A percentile compares a stretch with the other conserved stretches of the same genome.
Conservation (phyloP, 2,888 invertebrate genomes). For the Anorthoa munda region DNA sequence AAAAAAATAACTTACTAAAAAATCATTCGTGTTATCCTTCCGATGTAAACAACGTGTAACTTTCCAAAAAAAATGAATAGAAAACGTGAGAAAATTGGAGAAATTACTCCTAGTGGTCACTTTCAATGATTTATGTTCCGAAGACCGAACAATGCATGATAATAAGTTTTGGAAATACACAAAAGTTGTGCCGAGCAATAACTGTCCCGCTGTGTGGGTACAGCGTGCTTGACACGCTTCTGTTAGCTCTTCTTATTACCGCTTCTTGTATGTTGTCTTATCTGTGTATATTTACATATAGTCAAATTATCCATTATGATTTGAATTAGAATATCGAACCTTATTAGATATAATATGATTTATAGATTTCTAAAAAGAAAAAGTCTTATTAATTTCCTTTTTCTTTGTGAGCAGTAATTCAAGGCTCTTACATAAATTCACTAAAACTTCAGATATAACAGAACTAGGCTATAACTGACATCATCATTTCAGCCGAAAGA, state of each 20-base stretch:
- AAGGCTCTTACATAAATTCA: background rate
- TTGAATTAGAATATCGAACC: background rate
- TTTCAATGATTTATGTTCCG: conserved; percentile 32
- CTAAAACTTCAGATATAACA: background rate
- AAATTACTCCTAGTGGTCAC: conserved; percentile 38
- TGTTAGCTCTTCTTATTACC: conserved; percentile 33
- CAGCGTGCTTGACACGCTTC: conserved; percentile 56
- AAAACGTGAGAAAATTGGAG: conserved; percentile 29
- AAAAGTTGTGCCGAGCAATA: conserved; percentile 23
- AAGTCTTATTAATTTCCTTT: background rate
- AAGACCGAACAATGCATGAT: conserved; percentile 19
- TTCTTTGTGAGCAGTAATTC: background rate
- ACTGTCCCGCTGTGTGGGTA: conserved; percentile 17
- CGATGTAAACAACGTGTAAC: background rate
- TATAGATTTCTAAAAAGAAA: background rate
- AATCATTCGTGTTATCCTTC: background rate
- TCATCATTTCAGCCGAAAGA: too few relatives aligned
- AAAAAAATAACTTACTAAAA: background rate
- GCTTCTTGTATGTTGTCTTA: conserved; percentile 17
- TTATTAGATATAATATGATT: too few relatives aligned
- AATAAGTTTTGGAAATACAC: conserved; percentile 44
- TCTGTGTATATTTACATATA: conserved; percentile 16
- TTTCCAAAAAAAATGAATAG: conserved; percentile 8
- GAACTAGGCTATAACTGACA: too few relatives aligned
- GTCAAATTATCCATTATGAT: conserved; percentile 5